Evolutionary conservation across 1,140 invertebrate genomes (phyloP).

Genomic region (Atopsyche davidsoni): DNA sequence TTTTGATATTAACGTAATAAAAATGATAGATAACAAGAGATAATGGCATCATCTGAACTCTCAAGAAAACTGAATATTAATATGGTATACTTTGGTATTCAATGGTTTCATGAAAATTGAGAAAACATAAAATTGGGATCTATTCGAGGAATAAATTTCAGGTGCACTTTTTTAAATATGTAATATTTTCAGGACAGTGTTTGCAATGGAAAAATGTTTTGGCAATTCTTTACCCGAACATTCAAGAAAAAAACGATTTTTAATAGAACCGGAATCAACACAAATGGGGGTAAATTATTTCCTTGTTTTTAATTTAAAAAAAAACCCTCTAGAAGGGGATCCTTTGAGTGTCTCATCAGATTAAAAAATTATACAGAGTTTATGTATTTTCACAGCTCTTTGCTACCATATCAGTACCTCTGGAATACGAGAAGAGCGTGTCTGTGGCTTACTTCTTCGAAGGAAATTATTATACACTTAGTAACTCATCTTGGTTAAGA

Average conservation of each 20-base stretch:
- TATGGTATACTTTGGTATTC: too few species aligned
- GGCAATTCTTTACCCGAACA: slow-evolving; percentile 15
- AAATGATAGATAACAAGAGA: neutral
- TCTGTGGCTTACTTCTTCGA: slow-evolving; percentile 46
- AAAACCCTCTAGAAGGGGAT: neutral
- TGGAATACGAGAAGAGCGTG: slow-evolving; percentile 35
- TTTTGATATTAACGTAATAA: neutral
- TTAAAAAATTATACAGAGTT: neutral
- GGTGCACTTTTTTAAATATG: neutral
- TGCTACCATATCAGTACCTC: slow-evolving; percentile 39
- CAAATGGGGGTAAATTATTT: slow-evolving; percentile 43
- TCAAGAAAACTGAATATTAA: neutral
- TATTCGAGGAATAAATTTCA: too few species aligned
- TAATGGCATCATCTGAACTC: neutral
- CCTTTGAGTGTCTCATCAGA: neutral
- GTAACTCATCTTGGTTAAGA: slow-evolving; percentile 38
- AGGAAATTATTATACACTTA: slow-evolving; percentile 43
- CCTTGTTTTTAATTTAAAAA: neutral
- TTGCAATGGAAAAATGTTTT: slow-evolving; percentile 13
- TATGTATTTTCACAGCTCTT: slow-evolving; percentile 35
- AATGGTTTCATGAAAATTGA: too few species aligned
- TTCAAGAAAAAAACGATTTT: slow-evolving; percentile 33
- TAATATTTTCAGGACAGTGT: slow-evolving; percentile 20
- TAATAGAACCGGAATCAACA: slow-evolving; percentile 39
- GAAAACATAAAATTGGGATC: too few species aligned